Evolutionary conservation across 2,888 invertebrate species (phyloP).

Genomic region (Nyleta sp.): DNA sequence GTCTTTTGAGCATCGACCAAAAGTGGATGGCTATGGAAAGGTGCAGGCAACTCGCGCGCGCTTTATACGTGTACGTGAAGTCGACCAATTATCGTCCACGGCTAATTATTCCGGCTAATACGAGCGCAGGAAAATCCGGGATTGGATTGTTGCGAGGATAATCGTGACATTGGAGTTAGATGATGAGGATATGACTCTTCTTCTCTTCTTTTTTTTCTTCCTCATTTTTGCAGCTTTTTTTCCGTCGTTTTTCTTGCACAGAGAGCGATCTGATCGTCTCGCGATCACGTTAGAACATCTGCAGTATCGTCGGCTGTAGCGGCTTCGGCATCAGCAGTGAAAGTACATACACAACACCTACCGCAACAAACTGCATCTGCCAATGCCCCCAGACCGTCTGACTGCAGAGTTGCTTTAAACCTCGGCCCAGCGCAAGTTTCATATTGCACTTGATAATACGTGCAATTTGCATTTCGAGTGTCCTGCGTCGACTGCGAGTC

Average conservation of each 20-base stretch:
- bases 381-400: constrained; percentile 73
- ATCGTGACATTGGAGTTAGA: too few species aligned
- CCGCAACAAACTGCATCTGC: constrained; percentile 74
- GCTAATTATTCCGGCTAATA: constrained; percentile 14
- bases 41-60: constrained; percentile 29
- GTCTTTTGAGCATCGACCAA: constrained; percentile 36
- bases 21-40: constrained; percentile 49
- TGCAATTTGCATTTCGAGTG: constrained; percentile 55
- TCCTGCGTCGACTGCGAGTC: constrained; percentile 20
- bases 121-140: background rate
- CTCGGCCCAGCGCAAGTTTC: constrained; percentile 63
- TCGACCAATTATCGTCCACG: constrained; percentile 30
- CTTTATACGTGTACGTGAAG: constrained; percentile 24
- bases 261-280: constrained; percentile 10
- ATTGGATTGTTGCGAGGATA: background rate
- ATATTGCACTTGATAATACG: constrained; percentile 57
- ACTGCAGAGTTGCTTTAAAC: constrained; percentile 69
- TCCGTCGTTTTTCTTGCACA: background rate
- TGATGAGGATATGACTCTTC: too few species aligned
- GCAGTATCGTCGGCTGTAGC: constrained; percentile 32
- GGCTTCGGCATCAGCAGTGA: constrained; percentile 68
- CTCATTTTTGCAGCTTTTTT: background rate
- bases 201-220: background rate
- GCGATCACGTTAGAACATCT: constrained; percentile 37
- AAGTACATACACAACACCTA: constrained; percentile 71